Evolutionary conservation across 2,888 invertebrate genomes (phyloP).

Genomic region (Hipparchia semele): DNA sequence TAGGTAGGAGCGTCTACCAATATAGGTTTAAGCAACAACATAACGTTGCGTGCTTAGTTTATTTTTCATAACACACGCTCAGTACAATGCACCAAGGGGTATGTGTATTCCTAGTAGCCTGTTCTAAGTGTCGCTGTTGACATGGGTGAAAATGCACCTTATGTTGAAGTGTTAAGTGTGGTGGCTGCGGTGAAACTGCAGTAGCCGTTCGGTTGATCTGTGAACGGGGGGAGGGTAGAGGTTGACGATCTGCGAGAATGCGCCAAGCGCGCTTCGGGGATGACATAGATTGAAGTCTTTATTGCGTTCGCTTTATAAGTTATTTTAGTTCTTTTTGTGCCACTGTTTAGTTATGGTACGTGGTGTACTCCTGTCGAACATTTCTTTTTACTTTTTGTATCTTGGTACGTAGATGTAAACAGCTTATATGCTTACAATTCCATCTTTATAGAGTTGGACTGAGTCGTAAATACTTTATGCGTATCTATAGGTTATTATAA

Average conservation of each 20-base stretch:
- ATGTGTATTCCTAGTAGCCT: slow-evolving; percentile 41
- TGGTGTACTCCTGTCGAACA: slow-evolving; percentile 5
- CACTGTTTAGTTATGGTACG: slow-evolving; percentile 27
- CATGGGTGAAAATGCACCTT: slow-evolving; percentile 45
- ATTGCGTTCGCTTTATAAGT: slow-evolving; percentile 47
- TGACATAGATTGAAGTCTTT: slow-evolving; percentile 68
- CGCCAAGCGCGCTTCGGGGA: slow-evolving; percentile 66
- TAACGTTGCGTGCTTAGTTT: slow-evolving; percentile 46
- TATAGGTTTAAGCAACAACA: slow-evolving; percentile 29
- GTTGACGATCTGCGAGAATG: slow-evolving; percentile 78
- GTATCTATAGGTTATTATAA: background rate
- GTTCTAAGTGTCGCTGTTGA: slow-evolving; percentile 25
- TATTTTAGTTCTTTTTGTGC: slow-evolving; percentile 35
- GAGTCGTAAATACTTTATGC: background rate
- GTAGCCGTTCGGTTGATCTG: slow-evolving; percentile 49
- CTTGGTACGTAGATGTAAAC: too few relatives aligned
- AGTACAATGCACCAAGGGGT: slow-evolving; percentile 48
- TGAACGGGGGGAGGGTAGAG: slow-evolving; percentile 59
- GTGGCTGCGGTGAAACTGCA: slow-evolving; percentile 37
- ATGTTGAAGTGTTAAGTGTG: slow-evolving; percentile 51
- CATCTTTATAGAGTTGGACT: background rate
- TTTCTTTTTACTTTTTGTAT: background rate
- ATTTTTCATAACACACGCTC: slow-evolving; percentile 52
- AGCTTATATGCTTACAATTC: background rate
- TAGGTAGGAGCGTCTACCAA: slow-evolving; percentile 7